Percentiles rank a stretch among this genome's conserved stretches.
These are phyloP conservation scores for Pteronotus mesoamericanus DNA, from an alignment of 2,797 vertebrate genomes.

Conservation along the genomic window DNA sequence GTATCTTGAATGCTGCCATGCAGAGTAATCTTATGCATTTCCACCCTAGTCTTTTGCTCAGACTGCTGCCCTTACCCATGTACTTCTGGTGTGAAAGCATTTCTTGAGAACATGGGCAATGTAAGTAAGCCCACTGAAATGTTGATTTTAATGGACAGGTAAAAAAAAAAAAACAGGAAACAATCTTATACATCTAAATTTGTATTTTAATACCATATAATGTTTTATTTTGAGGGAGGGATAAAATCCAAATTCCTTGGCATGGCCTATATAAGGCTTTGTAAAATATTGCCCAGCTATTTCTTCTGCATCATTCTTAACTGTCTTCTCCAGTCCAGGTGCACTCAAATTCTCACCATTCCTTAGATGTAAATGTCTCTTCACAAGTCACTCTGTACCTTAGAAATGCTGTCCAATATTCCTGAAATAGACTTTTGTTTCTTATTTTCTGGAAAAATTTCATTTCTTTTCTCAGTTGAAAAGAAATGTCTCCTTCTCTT, in stretches of 20 bases:
- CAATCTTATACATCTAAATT: background rate
- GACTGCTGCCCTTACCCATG: background rate
- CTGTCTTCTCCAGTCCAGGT: background rate
- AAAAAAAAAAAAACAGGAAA: background rate
- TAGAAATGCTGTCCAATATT: background rate
- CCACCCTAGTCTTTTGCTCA: background rate
- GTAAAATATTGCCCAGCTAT: background rate
- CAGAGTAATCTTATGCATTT: fast-evolving
- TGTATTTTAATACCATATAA: constrained; percentile 12
- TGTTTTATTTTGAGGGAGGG: background rate
- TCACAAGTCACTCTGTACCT: background rate
- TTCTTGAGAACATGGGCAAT: background rate
- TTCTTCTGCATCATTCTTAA: background rate
- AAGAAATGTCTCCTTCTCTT: background rate
- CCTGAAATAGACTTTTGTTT: background rate
- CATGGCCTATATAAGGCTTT: background rate
- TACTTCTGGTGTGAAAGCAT: background rate
- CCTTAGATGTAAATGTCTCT: background rate
- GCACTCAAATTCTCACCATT: too few species aligned
- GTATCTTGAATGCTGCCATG: background rate
- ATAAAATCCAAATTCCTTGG: constrained; percentile 10
- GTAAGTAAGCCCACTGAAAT: background rate
- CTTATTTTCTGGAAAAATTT: background rate
- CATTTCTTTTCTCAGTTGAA: background rate
- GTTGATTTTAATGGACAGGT: background rate